Conservation (phyloP, 2,113 vertebrate species). For the Chlorodrepanis virens region DNA sequence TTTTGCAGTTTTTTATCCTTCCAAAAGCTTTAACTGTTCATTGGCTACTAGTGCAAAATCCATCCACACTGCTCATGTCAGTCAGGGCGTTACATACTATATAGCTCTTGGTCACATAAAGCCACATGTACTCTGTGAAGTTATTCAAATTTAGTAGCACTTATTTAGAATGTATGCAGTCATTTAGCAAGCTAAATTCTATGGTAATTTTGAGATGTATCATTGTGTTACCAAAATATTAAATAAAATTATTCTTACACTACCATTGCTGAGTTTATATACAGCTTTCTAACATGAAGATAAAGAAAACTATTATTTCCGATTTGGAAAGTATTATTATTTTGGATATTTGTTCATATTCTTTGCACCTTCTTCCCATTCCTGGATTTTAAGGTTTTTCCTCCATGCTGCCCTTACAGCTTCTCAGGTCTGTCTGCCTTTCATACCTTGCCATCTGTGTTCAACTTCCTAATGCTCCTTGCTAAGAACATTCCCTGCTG, state of each 20-base stretch:
- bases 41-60: slow-evolving; percentile 33
- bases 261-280: not conserved
- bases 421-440: not conserved
- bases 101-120: not conserved
- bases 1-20: slow-evolving; percentile 51
- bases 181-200: not conserved
- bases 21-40: slow-evolving; percentile 60
- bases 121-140: not conserved
- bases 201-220: not conserved
- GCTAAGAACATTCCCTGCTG: not conserved
- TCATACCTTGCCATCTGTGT: not conserved
- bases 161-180: slow-evolving; percentile 9
- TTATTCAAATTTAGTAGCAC: not conserved
- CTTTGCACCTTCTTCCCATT: not conserved
- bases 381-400: not conserved
- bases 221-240: slow-evolving; percentile 46
- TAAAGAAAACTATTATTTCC: not conserved
- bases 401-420: not conserved
- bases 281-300: not conserved
- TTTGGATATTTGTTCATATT: not conserved
- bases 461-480: not conserved
- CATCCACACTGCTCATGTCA: not conserved
- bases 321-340: not conserved
- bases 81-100: not conserved
- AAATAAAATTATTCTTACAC: slow-evolving; percentile 60